Percentiles rank a stretch among this genome's conserved stretches.
phyloP scores from a whole-genome alignment of 2,797 vertebrate species.

The Antrozous pallidus region DNA sequence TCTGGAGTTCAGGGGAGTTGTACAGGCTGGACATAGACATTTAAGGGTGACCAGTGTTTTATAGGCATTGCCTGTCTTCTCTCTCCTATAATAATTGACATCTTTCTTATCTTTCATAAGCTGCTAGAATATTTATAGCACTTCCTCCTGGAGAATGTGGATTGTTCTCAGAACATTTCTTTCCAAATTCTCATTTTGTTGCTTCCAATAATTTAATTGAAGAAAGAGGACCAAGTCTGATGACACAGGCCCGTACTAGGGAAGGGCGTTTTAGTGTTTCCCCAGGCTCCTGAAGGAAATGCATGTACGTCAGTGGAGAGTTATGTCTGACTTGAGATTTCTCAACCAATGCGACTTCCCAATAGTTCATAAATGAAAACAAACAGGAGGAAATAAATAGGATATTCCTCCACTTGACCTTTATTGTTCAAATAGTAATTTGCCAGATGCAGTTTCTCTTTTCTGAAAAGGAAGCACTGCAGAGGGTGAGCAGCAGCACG shows the following conservation, averaged over 20 bases:
- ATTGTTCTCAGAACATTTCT: not conserved
- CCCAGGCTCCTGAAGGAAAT: not conserved
- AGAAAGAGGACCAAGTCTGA: not conserved
- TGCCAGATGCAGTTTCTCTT: not conserved
- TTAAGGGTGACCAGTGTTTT: not conserved
- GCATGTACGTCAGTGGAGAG: accelerated
- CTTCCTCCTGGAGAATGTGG: not conserved
- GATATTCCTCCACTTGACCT: not conserved
- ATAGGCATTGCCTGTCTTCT: not conserved
- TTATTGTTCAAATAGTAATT: not conserved
- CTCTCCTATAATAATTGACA: not conserved
- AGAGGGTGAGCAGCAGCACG: not conserved
- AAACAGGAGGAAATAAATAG: not conserved
- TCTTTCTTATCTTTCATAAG: not conserved
- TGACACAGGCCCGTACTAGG: not conserved
- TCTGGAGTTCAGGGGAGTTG: not conserved
- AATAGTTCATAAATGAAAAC: not conserved
- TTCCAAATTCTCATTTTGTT: not conserved
- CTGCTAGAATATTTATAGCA: not conserved
- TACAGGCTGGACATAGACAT: not conserved
- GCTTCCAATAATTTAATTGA: not conserved
- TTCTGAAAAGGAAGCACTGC: not conserved
- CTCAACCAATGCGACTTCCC: not conserved
- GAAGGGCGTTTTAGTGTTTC: not conserved
- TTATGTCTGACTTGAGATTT: not conserved